Evolutionary conservation across 2,797 vertebrate species (phyloP), one percentile per base, ranked within the genome.

Genomic region (Cossypha niveicapilla): DNA sequence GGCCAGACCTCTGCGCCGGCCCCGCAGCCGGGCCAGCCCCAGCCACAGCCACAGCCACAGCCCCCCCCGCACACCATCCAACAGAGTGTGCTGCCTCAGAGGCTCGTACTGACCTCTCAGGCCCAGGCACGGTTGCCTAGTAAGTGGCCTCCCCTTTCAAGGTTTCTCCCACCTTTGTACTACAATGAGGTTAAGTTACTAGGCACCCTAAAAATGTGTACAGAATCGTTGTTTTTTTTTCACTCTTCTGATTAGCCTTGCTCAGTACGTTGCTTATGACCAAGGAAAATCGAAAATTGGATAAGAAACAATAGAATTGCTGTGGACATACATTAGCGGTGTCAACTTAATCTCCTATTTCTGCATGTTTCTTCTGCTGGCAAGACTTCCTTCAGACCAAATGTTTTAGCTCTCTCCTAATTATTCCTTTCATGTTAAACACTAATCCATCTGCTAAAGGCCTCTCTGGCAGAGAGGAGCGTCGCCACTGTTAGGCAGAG

Each of bases 91-190:
- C 98, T 98, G 97, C 98, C 99, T 97, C 99, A 99, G 98, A 99
- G 99, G 98, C 98, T 99, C 98, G 98, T 99, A 96, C 98, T 99
- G 96, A 98, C 98, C 98, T 99, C 99, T 96, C 99, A 99, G 99
- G 99, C 99, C 98, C 99, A 99, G 98, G 99, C 99, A 98, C 98
- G 99, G 97, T 98, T 99, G 99, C 99, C 99, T 98, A 99, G 99
- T 99, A 99, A 99, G 99, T 99, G 98, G 98, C 98, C 98, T 98
- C 93, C 90, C 96, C 96, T 96, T 97, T 96, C 97, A 94, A 96
- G 96, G 84, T 92, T 97, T 93, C 97, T 97, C 96, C 97, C 96
- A 93, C 97, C 96, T 98, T 96, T 97, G 86, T 96, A 95, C 97
- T 98, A 97, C 98, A 83, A 92, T 60, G 96, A 95, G 94, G 94